Evolutionary conservation across 37 sponge, comb jelly and placozoan genomes (phyloP).

Genomic region (Geodia barretti): DNA sequence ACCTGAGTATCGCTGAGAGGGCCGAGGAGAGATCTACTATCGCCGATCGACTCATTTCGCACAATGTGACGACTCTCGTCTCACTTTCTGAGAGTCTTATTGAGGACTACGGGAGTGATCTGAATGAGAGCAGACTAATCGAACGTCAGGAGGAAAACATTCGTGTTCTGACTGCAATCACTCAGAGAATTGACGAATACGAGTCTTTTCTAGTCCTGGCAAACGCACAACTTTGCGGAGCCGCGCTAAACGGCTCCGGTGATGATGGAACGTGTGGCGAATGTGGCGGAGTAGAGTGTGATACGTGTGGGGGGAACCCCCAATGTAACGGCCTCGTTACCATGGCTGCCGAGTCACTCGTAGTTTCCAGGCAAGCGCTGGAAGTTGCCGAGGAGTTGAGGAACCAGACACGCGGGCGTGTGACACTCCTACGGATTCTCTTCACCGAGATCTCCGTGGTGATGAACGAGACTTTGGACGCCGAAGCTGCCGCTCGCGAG

Average conservation of each 20-base stretch:
- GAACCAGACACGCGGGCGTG: neutral
- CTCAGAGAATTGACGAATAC: neutral
- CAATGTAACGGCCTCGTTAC: slow-evolving; percentile 20
- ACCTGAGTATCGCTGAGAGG: neutral
- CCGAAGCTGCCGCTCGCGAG: neutral
- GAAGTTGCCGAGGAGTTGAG: neutral
- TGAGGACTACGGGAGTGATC: neutral
- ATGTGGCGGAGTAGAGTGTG: slow-evolving; percentile 47
- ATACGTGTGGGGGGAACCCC: slow-evolving; percentile 17
- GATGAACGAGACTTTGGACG: neutral
- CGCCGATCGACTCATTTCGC: slow-evolving; percentile 5
- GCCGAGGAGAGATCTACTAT: neutral
- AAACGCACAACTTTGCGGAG: slow-evolving; percentile 24
- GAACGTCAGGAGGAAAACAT: neutral
- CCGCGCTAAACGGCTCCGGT: neutral
- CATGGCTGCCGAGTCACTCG: neutral
- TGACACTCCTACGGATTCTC: neutral
- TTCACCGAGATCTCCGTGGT: neutral
- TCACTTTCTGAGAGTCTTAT: neutral
- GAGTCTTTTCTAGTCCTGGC: slow-evolving; percentile 2
- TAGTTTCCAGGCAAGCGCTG: neutral
- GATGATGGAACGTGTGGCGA: slow-evolving; percentile 17
- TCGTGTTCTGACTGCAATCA: neutral
- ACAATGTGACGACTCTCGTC: slow-evolving; percentile 2
- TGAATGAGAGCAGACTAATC: neutral